A percentile compares a stretch with the other conserved stretches of the same genome.
These are phyloP conservation scores for Narcine bancroftii DNA, from an alignment of 2,113 vertebrate species.

Conservation along the genomic window DNA sequence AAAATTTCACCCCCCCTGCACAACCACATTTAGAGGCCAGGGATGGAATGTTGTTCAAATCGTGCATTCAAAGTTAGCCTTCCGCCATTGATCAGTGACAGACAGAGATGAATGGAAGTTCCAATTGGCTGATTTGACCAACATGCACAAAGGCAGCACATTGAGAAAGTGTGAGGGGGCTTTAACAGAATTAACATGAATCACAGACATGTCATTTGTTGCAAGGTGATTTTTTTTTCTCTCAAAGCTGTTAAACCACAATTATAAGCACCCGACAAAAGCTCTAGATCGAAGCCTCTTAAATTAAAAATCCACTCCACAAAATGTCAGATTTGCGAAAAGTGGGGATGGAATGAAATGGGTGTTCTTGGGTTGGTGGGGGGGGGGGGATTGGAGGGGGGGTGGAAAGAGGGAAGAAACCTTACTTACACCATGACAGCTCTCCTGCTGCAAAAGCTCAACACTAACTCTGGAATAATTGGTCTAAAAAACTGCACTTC, in stretches of 20 bases:
- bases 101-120: slow-evolving; percentile 35
- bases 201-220: slow-evolving; percentile 15
- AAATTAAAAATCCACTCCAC: neutral
- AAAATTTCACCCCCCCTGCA: neutral
- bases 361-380: neutral
- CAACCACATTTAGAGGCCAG: neutral
- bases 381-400: no score
- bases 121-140: slow-evolving; percentile 37
- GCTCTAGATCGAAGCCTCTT: neutral
- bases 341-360: neutral
- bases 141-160: slow-evolving; percentile 26
- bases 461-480: slow-evolving; percentile 30
- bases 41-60: slow-evolving; percentile 29
- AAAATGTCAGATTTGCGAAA: neutral
- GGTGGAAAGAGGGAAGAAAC: neutral
- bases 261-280: neutral
- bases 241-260: neutral
- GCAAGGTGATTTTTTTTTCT: neutral
- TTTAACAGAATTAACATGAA: slow-evolving; percentile 28
- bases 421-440: slow-evolving; percentile 25
- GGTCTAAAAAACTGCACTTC: slow-evolving; percentile 22
- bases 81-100: slow-evolving; percentile 35
- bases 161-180: slow-evolving; percentile 34
- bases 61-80: slow-evolving; percentile 18
- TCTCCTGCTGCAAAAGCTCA: neutral